Base-by-base conservation (phyloP, 2,888 invertebrate species). In the Julus scanicus region DNA sequence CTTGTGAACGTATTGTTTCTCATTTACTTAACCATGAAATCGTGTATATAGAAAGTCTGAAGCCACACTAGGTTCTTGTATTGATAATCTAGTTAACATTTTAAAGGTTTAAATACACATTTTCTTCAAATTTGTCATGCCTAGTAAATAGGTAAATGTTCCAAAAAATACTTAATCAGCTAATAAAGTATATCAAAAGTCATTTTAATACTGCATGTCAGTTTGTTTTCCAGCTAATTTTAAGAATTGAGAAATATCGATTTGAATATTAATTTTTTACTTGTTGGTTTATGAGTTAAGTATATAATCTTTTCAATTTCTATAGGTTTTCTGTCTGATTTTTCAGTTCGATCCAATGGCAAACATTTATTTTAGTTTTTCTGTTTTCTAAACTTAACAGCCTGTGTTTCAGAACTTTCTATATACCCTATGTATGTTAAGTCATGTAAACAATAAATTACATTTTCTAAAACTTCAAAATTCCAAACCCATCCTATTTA, bases 401-500 rank as follows among this genome's bases (percentile, higher is more conserved):
- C 11, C 63, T 8, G 11, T 71, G 71, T 71, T 9, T 20, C 29
- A 29, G 80, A 80, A 37, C 37, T 37, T 80, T 80, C 11, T 80
- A 37, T 80, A 15, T 39, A 13, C 37, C 11, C 29, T 80, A 15
- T 5, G 37, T 37, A 13, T 37, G 37, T 15, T 71, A 15, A 37
- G 15, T 39, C 2, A 37, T 13, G 37, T 39, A 80, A 5, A 80
- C 13, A 71, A 71, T 13, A 4, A 39, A 80, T 37, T 80, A 5
- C 5, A 9, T 63, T 63, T 63, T 80, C 2, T 80, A 13, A 80
- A 80, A 80, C 13, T 15, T 15, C 39, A 80, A 37, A 80, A 80
- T 39, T 80, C 80, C 71, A 29, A 71, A 71, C 29, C 11, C 71
- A 71, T 71, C 80, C 71, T 29, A 80, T 80, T 80, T 80, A 80